These are phyloP conservation scores for Cataglyphis rosenhaueri DNA, from an alignment of 2,888 invertebrate genomes.

Conservation along the genomic window DNA sequence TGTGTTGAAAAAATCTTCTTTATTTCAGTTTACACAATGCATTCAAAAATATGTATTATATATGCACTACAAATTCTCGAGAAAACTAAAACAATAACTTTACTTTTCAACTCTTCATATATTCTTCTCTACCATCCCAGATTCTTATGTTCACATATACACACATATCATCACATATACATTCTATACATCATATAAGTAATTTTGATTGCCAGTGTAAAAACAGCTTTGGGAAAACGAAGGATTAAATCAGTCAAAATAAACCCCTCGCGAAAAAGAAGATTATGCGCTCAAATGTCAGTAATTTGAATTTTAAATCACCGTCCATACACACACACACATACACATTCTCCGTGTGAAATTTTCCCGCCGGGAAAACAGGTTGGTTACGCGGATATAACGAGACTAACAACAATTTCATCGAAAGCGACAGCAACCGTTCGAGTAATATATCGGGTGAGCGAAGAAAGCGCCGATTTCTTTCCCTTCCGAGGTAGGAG, in stretches of 20 bases:
- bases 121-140: not conserved
- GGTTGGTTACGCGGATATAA: conserved; percentile 14
- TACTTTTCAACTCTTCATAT: not conserved
- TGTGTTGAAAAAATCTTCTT: not conserved
- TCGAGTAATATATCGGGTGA: not conserved
- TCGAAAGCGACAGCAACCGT: not conserved
- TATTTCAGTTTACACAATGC: not conserved
- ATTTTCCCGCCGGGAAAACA: not conserved
- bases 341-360: not conserved
- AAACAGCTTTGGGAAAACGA: not conserved
- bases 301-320: conserved; percentile 40
- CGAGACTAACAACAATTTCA: conserved; percentile 26
- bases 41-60: not conserved
- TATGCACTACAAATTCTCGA: not conserved
- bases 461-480: not conserved
- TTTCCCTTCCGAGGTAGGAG: not conserved
- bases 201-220: conserved; percentile 10
- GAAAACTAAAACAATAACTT: not conserved
- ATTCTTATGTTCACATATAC: not conserved
- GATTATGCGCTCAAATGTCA: conserved; percentile 31
- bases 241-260: conserved; percentile 26
- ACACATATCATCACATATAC: not conserved
- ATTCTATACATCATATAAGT: not conserved
- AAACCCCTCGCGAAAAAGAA: conserved; percentile 3
- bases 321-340: not conserved